Evolutionary conservation across 2,797 vertebrate genomes (phyloP).

Genomic region (Mus minutoides): DNA sequence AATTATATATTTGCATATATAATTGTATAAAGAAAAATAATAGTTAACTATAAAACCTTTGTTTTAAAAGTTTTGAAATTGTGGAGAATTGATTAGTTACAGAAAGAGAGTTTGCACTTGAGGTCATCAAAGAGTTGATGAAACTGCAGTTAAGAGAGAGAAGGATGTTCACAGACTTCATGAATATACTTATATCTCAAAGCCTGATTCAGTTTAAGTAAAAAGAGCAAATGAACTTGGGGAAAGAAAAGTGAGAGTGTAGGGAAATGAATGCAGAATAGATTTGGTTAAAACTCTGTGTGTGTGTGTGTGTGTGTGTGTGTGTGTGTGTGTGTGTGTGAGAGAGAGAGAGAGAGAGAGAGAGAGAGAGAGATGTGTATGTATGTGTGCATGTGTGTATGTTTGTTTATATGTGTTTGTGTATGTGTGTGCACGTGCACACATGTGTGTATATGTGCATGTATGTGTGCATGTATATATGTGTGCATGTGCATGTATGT

Average conservation of each 20-base stretch:
- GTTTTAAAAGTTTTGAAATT: not conserved
- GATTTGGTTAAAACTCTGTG: not conserved
- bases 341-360: no score
- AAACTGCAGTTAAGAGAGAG: not conserved
- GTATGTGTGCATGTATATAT: accelerated
- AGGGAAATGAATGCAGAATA: no score
- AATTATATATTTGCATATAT: no score
- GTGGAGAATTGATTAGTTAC: not conserved
- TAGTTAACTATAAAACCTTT: not conserved
- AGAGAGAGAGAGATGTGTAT: no score
- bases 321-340: no score
- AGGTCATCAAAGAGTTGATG: not conserved
- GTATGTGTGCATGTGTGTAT: not conserved
- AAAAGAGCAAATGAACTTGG: not conserved
- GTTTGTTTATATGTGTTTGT: not conserved
- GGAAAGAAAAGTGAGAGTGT: not conserved
- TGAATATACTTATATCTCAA: not conserved
- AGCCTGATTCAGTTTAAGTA: not conserved
- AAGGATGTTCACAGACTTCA: not conserved
- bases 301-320: not conserved
- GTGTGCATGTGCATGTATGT: not conserved
- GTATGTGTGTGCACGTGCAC: not conserved
- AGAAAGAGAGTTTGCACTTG: not conserved
- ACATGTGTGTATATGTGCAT: not conserved
- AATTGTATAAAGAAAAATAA: no score